A percentile compares a stretch with the other conserved stretches of the same genome.
Evolutionary conservation across 2,113 vertebrate genomes (phyloP).

Genomic region (Nerophis ophidion): DNA sequence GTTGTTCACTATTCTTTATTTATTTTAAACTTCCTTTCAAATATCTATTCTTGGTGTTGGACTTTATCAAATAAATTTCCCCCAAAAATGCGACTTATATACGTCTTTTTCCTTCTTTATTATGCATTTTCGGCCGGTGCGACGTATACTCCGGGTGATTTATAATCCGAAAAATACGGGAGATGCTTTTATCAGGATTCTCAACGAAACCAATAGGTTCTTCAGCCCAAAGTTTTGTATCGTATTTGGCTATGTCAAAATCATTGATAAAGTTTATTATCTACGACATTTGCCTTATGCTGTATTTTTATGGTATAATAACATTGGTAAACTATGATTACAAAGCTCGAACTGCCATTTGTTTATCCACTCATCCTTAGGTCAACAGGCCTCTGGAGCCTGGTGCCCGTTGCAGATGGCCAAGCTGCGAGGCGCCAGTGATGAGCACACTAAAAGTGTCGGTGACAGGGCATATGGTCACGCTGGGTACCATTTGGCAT

Average conservation of each 20-base stretch:
- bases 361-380: constrained; percentile 33
- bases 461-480: constrained; percentile 70
- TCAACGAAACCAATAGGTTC: no score
- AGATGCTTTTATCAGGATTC: no score
- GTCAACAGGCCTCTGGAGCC: constrained; percentile 38
- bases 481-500: constrained; percentile 65
- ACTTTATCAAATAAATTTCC: no score
- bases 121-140: no score
- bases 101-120: no score
- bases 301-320: not conserved
- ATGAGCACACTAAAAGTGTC: constrained; percentile 59
- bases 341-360: constrained; percentile 17
- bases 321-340: not conserved
- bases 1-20: no score
- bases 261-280: not conserved
- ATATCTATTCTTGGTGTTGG: no score
- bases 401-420: constrained; percentile 65
- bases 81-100: no score
- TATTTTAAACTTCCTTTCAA: no score
- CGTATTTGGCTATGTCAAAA: not conserved
- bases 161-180: no score
- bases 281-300: not conserved
- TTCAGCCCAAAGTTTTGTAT: no score
- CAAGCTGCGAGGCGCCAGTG: constrained; percentile 63
- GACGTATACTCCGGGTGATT: no score